Percentiles rank a stretch among this genome's conserved stretches.
phyloP scores from a whole-genome alignment of 2,888 invertebrate species.

The Tenthredo amoena region DNA sequence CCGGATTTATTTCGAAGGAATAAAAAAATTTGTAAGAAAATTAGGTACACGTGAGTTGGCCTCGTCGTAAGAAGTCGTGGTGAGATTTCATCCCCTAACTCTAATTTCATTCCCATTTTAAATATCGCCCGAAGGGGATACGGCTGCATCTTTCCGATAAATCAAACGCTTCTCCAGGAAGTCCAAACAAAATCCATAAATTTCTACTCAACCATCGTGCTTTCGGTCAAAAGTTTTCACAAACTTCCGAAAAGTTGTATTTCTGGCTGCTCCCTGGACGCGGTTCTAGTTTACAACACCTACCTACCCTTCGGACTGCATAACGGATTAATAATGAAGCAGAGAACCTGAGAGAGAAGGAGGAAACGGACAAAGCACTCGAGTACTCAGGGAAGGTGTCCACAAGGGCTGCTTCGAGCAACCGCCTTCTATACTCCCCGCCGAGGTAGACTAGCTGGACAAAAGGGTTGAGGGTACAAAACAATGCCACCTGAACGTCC shows the following conservation, averaged over 20 bases:
- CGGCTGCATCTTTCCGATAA: conserved; percentile 42
- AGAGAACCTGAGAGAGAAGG: conserved; percentile 27
- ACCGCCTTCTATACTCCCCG: conserved; percentile 9
- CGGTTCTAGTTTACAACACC: conserved; percentile 61
- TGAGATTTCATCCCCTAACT: neutral
- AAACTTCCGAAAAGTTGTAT: conserved; percentile 76
- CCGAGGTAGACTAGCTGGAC: conserved; percentile 18
- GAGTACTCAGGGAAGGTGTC: conserved; percentile 17
- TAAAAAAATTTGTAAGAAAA: neutral
- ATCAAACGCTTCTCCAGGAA: conserved; percentile 29
- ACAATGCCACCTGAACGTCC: conserved; percentile 15
- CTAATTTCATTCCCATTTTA: neutral
- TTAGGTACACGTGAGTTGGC: neutral
- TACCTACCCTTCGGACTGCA: conserved; percentile 58
- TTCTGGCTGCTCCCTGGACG: conserved; percentile 66
- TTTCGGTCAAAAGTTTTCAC: conserved; percentile 75
- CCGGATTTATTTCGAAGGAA: neutral
- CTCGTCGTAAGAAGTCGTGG: neutral
- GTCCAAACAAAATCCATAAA: conserved; percentile 52
- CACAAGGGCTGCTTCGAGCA: conserved; percentile 28
- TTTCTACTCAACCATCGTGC: conserved; percentile 38
- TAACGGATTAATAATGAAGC: conserved; percentile 70
- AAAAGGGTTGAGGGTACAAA: neutral
- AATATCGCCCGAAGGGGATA: neutral
- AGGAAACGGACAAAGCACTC: conserved; percentile 40